Conservation (phyloP, 2,797 vertebrate genomes). For the Cossypha caffra region DNA sequence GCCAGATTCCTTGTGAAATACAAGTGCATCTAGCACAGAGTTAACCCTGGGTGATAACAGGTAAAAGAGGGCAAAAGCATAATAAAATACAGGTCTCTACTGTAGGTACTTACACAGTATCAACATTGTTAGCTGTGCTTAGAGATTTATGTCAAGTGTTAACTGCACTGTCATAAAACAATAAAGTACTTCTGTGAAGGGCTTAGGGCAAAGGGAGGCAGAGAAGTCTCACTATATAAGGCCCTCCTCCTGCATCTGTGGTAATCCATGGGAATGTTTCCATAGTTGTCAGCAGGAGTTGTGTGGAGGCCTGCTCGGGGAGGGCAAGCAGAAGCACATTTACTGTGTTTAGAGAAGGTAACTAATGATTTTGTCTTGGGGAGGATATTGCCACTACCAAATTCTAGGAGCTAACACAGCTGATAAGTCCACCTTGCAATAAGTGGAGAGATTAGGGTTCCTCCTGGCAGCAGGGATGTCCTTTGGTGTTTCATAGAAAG, state of each 20-base stretch:
- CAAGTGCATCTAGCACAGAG: neutral
- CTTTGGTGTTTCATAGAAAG: neutral
- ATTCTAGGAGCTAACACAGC: neutral
- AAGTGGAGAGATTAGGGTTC: neutral
- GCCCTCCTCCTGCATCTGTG: neutral
- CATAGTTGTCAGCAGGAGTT: neutral
- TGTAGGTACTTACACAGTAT: constrained; percentile 30
- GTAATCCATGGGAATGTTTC: constrained; percentile 26
- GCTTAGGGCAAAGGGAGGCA: constrained; percentile 25
- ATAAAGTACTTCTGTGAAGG: constrained; percentile 51
- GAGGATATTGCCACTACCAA: neutral
- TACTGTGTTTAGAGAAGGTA: neutral
- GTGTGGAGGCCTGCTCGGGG: neutral
- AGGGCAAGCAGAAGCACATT: neutral
- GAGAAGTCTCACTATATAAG: constrained; percentile 17
- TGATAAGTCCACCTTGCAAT: neutral
- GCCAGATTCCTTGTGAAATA: neutral
- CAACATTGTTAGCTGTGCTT: constrained; percentile 2
- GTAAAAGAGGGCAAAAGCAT: neutral
- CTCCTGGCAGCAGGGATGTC: neutral
- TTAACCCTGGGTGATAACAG: neutral
- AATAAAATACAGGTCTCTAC: neutral
- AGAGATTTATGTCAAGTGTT: constrained; percentile 48
- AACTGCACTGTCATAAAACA: constrained; percentile 35
- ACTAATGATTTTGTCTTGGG: neutral